phyloP scores from a whole-genome alignment of 2,797 vertebrate genomes.

The Argya squamiceps region DNA sequence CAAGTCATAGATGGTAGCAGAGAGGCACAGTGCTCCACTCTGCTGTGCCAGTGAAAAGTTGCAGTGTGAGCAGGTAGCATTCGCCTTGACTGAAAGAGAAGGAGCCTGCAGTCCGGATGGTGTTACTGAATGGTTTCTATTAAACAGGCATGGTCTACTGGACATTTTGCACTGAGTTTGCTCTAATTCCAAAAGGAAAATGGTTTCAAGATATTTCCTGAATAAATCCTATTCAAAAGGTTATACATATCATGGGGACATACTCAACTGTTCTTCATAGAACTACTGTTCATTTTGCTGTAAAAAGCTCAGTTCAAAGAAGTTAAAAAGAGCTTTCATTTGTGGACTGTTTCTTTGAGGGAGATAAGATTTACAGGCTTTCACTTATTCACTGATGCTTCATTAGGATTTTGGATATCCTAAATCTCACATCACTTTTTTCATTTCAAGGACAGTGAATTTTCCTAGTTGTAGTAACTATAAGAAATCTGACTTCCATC shows the following conservation, averaged over 20 bases:
- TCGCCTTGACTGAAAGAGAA: not conserved
- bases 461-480: not conserved
- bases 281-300: not conserved
- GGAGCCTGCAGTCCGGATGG: not conserved
- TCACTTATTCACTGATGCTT: not conserved
- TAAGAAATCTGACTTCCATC: not conserved
- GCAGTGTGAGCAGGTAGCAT: accelerated
- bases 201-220: not conserved
- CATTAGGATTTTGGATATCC: not conserved
- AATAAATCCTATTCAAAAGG: not conserved
- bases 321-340: not conserved
- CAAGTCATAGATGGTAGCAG: not conserved
- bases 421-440: not conserved
- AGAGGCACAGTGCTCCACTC: not conserved
- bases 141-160: not conserved
- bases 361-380: not conserved
- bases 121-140: not conserved
- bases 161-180: not conserved
- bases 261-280: not conserved
- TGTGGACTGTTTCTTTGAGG: not conserved
- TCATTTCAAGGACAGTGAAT: not conserved
- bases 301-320: not conserved
- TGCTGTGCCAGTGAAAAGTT: accelerated
- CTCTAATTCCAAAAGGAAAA: not conserved
- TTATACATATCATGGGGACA: not conserved